Percentiles rank a stretch among this genome's conserved stretches.
phyloP scores from a whole-genome alignment of 2,888 invertebrate species.

The Ametastegia equiseti region DNA sequence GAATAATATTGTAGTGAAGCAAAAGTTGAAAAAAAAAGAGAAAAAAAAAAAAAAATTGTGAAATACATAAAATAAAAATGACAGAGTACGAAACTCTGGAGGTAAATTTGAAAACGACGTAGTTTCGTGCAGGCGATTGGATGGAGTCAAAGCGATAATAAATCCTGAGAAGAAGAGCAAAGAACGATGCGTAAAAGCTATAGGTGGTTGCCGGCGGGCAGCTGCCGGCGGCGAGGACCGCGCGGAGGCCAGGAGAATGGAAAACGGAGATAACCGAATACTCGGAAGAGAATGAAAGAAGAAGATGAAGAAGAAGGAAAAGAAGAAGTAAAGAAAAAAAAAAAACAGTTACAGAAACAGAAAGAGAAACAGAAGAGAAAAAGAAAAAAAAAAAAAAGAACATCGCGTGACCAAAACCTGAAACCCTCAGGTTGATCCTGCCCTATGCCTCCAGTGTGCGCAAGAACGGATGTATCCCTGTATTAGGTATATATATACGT shows the following conservation, averaged over 20 bases:
- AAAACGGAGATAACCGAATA: conserved; percentile 71
- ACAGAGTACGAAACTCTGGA: not conserved
- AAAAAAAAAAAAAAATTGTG: not conserved
- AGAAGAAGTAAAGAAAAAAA: conserved; percentile 14
- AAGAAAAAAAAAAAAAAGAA: conserved; percentile 35
- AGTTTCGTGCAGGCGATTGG: conserved; percentile 37
- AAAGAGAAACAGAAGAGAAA: not conserved
- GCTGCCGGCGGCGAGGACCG: conserved; percentile 46
- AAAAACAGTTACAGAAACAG: not conserved
- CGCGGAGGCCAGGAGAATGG: conserved; percentile 49
- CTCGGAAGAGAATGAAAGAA: conserved; percentile 68
- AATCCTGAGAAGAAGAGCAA: conserved; percentile 42
- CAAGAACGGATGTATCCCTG: not conserved
- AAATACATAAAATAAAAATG: not conserved
- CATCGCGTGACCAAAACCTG: conserved; percentile 74
- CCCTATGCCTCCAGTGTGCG: conserved; percentile 15
- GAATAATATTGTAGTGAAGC: no score
- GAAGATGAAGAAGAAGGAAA: not conserved
- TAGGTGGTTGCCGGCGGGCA: conserved; percentile 42
- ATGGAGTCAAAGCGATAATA: conserved; percentile 34
- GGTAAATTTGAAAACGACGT: conserved; percentile 6
- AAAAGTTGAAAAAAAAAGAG: not conserved
- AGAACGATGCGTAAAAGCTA: conserved; percentile 36
- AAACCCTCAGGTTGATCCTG: conserved; percentile 59
- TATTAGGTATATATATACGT: no score